Conservation (phyloP, 2,113 vertebrate species). For the Carassius auratus region DNA sequence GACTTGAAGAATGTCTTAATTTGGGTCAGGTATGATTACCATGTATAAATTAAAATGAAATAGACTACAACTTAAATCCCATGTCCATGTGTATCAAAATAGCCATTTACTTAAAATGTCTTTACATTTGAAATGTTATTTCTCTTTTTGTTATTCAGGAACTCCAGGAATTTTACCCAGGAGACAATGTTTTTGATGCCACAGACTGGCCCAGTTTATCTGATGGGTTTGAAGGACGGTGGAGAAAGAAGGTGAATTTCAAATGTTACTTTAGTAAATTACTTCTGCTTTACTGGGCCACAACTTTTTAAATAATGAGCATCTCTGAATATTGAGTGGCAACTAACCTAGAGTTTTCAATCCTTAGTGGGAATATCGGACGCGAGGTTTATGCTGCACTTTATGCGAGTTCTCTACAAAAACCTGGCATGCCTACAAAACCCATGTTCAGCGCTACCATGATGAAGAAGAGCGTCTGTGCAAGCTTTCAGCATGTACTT, state of each 20-base stretch:
- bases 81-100: neutral
- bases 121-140: neutral
- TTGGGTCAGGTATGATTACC: conserved; percentile 65
- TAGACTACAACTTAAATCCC: neutral
- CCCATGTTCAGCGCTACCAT: conserved; percentile 72
- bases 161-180: conserved; percentile 59
- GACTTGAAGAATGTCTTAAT: conserved; percentile 73
- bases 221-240: conserved; percentile 63
- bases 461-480: conserved; percentile 66
- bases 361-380: conserved; percentile 76
- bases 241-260: conserved; percentile 69
- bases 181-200: conserved; percentile 63
- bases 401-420: conserved; percentile 74
- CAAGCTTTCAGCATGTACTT: conserved; percentile 64
- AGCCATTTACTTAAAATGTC: neutral
- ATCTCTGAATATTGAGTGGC: neutral
- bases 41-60: neutral
- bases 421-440: conserved; percentile 73
- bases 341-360: neutral
- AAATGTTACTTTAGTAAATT: neutral
- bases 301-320: neutral
- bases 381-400: conserved; percentile 70
- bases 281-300: neutral
- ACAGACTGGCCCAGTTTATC: conserved; percentile 73
- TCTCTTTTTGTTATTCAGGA: conserved; percentile 54